Base-by-base conservation (phyloP, 2,797 vertebrate species). In the Hydrocynus forskahlii region DNA sequence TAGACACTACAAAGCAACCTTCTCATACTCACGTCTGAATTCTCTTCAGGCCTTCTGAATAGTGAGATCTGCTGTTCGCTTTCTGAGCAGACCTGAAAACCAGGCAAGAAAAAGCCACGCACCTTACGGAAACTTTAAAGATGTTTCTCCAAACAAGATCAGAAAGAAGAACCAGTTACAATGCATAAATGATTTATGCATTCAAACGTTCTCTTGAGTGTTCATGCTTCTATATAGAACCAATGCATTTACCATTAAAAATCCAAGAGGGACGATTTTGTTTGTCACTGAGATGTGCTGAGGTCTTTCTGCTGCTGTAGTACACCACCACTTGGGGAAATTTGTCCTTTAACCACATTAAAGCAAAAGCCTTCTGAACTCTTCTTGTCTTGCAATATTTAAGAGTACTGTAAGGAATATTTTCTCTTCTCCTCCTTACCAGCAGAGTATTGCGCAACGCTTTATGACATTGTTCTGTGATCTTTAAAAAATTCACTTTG, bases 1-100 rank as follows among this genome's bases (percentile, higher is more conserved):
- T 76, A 83, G 83, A 84, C 85, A 81, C 75, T 69, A 81, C 78
- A 85, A 75, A 76, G 78, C 71, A 23, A 75, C 75, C 71, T 77
- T 82, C 71, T 68, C 80, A 64, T 79, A 54, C 74, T 78, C 48
- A 63, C 76, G 57, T 74, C 69, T 82, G 66, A 64, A 81, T 69
- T 84, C 77, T 78, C 76, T 63, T 71, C 75, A 35, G 70, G 63
- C 74, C 23, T 71, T 81, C 50, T 75, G 71, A 84, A 76, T 78
- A 75, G 69, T 6, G 50, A 79, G 70, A 62, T 21, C 71, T 69
- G 73, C 48, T 72, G 57, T 78, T 80, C 35, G 73, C 52, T 43
- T 52, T 63, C n/a, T 16, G 12, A 71, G 48, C 38, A 81, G 50
- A 38, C 10, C 25, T 73, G 72, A 83, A 59, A 59, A 55, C 25